Percentiles rank a stretch among this genome's conserved stretches.
Evolutionary conservation across 2,888 invertebrate species (phyloP).

Genomic region (Gymnoscelis rufifasciata): DNA sequence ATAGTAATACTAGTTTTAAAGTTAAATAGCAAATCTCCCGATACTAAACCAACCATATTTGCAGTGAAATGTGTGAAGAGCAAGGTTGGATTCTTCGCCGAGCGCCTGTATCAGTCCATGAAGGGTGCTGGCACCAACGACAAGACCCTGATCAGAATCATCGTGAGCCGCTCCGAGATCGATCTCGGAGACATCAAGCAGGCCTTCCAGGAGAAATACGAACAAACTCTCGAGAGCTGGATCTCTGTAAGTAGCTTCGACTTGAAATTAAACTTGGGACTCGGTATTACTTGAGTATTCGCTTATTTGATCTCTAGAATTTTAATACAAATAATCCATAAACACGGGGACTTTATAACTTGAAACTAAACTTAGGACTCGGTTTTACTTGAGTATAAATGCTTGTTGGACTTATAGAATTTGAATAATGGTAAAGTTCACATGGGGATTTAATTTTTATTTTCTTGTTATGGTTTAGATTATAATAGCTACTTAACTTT

Average conservation of each 20-base stretch:
- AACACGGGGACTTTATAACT: too few relatives aligned
- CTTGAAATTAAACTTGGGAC: slow-evolving; percentile 6
- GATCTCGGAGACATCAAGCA: slow-evolving; percentile 95
- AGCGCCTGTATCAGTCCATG: slow-evolving; percentile 93
- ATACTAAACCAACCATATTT: slow-evolving; percentile 26
- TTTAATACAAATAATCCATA: too few relatives aligned
- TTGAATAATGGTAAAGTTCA: too few relatives aligned
- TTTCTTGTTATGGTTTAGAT: too few relatives aligned
- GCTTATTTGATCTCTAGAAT: too few relatives aligned
- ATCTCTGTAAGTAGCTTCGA: slow-evolving; percentile 84
- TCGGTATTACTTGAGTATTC: slow-evolving; percentile 1
- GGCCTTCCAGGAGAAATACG: slow-evolving; percentile 90
- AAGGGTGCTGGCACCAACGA: slow-evolving; percentile 94
- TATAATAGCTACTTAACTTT: background rate
- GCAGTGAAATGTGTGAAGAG: slow-evolving; percentile 93
- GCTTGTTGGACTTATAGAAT: too few relatives aligned
- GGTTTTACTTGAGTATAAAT: slow-evolving; percentile 1
- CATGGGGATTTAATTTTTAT: background rate
- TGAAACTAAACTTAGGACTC: slow-evolving; percentile 1
- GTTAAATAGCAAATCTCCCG: background rate
- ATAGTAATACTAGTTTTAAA: too few relatives aligned
- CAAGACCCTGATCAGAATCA: slow-evolving; percentile 92
- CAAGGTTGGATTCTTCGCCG: slow-evolving; percentile 94
- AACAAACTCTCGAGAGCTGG: slow-evolving; percentile 90
- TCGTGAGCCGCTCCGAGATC: slow-evolving; percentile 94